Evolutionary conservation across 1,140 invertebrate species (phyloP).

Genomic region (Augochlora pura): DNA sequence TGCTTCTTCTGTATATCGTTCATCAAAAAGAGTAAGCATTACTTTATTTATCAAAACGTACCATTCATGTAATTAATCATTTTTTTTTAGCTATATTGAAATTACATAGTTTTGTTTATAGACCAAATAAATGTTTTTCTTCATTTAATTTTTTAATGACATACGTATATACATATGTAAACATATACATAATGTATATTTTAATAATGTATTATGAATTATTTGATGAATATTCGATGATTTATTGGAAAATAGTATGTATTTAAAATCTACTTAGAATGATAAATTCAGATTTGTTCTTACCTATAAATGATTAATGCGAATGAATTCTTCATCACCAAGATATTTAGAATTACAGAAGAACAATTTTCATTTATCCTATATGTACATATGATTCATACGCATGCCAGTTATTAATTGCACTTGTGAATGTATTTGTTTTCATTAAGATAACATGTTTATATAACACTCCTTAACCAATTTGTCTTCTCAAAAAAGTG

Average conservation of each 20-base stretch:
- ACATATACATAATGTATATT: neutral
- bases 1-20: constrained; percentile 73
- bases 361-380: neutral
- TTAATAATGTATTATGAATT: neutral
- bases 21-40: constrained; percentile 74
- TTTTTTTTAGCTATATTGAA: neutral
- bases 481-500: neutral
- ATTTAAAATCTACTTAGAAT: neutral
- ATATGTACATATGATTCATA: neutral
- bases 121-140: neutral
- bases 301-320: neutral
- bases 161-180: too few species aligned
- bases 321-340: neutral
- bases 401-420: neutral
- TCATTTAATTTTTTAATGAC: neutral
- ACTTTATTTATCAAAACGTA: neutral
- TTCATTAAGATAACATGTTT: neutral
- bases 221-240: neutral
- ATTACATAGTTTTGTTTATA: too few species aligned
- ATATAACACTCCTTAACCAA: neutral
- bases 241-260: neutral
- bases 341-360: neutral
- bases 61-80: neutral
- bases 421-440: neutral
- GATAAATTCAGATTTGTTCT: neutral